Percentiles rank a stretch among this genome's conserved stretches.
Conservation (phyloP, 2,113 vertebrate species). For the Campylorhamphus procurvoides region DNA sequence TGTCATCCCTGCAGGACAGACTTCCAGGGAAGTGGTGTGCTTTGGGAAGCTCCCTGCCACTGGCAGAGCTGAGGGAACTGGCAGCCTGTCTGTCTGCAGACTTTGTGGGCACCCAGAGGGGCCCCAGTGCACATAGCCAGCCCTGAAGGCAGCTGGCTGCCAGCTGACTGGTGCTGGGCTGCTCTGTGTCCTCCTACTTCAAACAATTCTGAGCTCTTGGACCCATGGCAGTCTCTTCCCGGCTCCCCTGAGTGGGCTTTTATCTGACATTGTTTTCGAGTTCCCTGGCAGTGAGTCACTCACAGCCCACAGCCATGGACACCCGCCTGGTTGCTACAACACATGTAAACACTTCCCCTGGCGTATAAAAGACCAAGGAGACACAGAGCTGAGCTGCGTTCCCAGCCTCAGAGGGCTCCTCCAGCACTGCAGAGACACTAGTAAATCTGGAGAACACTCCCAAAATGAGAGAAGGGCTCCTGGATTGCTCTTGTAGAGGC, state of each 20-base stretch:
- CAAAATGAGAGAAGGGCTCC: background rate
- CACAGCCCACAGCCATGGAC: conserved; percentile 8
- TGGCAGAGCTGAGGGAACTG: background rate
- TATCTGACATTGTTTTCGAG: conserved; percentile 6
- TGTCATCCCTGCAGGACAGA: background rate
- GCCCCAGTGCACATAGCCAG: background rate
- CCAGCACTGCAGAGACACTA: background rate
- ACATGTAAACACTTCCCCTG: conserved; percentile 64
- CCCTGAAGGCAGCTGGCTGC: background rate
- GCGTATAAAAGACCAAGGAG: conserved; percentile 13
- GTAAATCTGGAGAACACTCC: background rate
- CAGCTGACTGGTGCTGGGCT: background rate
- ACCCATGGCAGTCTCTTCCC: background rate
- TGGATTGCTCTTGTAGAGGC: background rate
- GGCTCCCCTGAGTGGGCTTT: background rate
- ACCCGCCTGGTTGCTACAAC: conserved; percentile 67
- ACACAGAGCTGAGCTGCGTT: conserved; percentile 19
- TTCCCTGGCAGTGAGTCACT: conserved; percentile 63
- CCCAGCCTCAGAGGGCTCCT: background rate
- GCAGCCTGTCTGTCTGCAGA: background rate
- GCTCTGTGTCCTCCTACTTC: background rate
- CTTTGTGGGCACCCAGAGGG: background rate
- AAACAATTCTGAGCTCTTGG: background rate
- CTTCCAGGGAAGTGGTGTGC: background rate
- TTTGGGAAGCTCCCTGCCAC: background rate